Percentiles rank a stretch among this genome's conserved stretches.
These are phyloP conservation scores for Nezara viridula DNA, from an alignment of 2,888 invertebrate species.

Conservation along the genomic window DNA sequence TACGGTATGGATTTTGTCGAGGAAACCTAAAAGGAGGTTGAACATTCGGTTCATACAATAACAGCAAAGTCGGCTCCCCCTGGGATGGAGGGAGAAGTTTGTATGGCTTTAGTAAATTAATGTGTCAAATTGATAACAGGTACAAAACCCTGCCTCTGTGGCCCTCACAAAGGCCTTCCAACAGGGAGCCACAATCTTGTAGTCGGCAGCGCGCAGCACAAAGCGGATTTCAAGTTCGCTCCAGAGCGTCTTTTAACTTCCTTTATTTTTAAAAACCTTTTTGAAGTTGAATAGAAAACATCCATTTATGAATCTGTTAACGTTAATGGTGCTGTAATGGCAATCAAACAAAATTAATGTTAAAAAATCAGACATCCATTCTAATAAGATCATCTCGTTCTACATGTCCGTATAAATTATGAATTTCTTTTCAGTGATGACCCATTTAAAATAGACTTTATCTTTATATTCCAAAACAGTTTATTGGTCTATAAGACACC, in stretches of 20 bases:
- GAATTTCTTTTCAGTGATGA: no score
- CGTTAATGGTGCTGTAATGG: neutral
- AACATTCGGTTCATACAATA: neutral
- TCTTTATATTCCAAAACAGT: no score
- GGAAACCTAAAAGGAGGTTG: neutral
- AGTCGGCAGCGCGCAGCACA: neutral
- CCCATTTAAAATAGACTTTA: no score
- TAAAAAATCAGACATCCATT: no score
- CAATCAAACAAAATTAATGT: neutral
- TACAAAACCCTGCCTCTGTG: neutral
- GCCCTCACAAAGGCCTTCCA: neutral
- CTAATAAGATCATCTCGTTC: no score
- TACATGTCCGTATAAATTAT: no score
- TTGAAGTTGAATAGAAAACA: neutral
- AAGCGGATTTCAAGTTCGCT: constrained; percentile 31
- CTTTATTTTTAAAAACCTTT: neutral
- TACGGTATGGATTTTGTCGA: neutral
- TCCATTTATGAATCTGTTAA: neutral
- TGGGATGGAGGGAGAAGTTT: neutral
- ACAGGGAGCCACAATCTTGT: constrained; percentile 7
- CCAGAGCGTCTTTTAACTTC: neutral
- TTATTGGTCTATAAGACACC: no score
- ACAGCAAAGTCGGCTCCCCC: neutral
- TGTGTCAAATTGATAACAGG: constrained; percentile 54
- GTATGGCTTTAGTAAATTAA: constrained; percentile 51